phyloP scores from a whole-genome alignment of 37 sponge, comb jelly and placozoan genomes.

The Hormiphora californensis region DNA sequence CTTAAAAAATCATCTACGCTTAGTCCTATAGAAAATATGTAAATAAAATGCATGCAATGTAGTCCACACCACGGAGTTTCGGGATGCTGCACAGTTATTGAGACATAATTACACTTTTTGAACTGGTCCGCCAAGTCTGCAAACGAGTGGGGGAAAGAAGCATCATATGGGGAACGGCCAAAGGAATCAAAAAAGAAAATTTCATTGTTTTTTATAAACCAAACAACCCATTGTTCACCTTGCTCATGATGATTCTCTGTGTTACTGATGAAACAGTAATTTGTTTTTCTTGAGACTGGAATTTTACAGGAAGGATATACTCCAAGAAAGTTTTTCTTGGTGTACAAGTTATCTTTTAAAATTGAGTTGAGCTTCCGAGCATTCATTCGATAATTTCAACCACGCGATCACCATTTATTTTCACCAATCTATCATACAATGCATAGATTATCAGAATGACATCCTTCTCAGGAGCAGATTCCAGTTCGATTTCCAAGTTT shows the following conservation, averaged over 20 bases:
- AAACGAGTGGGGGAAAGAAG: background rate
- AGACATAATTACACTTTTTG: background rate
- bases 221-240: slow-evolving; percentile 13
- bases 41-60: background rate
- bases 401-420: background rate
- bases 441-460: background rate
- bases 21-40: background rate
- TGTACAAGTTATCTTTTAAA: background rate
- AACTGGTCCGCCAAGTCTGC: background rate
- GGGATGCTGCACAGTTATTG: background rate
- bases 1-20: background rate
- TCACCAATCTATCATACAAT: background rate
- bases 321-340: background rate
- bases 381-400: slow-evolving; percentile 3
- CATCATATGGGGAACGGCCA: background rate
- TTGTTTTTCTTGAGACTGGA: background rate
- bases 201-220: background rate
- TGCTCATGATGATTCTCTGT: background rate
- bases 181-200: slow-evolving; percentile 1
- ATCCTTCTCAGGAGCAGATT: background rate
- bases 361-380: background rate
- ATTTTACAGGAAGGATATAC: background rate
- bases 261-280: background rate
- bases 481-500: background rate
- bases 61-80: background rate